Base-by-base conservation (phyloP, 2,888 invertebrate species). In the Microctonus hyperodae region DNA sequence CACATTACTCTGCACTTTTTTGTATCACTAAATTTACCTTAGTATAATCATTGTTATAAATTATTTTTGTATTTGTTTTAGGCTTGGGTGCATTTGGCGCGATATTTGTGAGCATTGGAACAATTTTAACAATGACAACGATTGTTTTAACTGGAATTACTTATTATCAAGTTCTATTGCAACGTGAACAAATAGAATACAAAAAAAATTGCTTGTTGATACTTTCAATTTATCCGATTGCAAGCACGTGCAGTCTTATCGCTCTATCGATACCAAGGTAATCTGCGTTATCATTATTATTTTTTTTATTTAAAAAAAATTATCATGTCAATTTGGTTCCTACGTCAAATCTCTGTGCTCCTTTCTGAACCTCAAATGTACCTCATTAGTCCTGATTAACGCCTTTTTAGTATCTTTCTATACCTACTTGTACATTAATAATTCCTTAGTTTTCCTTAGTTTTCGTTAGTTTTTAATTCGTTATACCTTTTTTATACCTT, bases 211-310 rank as follows among this genome's bases (percentile, higher is more conserved):
- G 75, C 57, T 70, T 80, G 28, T 56, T 74, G 33, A 73, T 83
- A 53, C 67, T 83, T 7, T 76, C 73, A 20, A 75, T 83, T 23
- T 83, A 83, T 70, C 83, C 83, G 9, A 70, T 83, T 50, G 77
- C 79, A 20, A 80, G 79, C n/a, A 64, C 81, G 11, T 80, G 78
- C 68, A 79, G 82, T 72, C 76, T 83, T 9, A 69, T 77, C 50
- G 79, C 81, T 11, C 75, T 81, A 44, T 78, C 78, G 1, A 73
- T 83, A 44, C 83, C 83, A 37, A 83, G 83, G 83, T 83, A 78
- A 65, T 50, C 13, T 22, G 11, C 20, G 11, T 16, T 35, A 23
- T 55, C 25, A 40, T 48, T 22, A 20, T 33, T 0, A 22, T 44
- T 11, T 40, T 40, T 4, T 53, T 20, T 20, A 51, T 23, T 51